These are phyloP conservation scores for Drosophila engyochracea DNA, from an alignment of 2,888 invertebrate species.

Conservation along the genomic window DNA sequence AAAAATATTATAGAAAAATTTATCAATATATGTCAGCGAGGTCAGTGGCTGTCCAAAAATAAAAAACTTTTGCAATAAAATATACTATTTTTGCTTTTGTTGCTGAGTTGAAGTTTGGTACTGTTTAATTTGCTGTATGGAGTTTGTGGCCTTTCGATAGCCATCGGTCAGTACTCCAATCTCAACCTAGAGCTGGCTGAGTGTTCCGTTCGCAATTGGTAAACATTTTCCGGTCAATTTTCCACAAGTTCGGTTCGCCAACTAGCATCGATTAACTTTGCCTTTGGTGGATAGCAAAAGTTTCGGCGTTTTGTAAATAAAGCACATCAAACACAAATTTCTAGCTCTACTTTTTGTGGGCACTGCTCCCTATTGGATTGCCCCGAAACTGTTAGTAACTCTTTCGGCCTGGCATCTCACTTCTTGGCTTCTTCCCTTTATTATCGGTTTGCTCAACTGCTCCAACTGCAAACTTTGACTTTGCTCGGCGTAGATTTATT, in stretches of 20 bases:
- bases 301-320: conserved; percentile 62
- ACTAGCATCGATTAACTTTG: conserved; percentile 76
- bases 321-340: conserved; percentile 53
- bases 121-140: conserved; percentile 63
- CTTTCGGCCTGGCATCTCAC: conserved; percentile 13
- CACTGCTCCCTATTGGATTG: background rate
- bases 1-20: conserved; percentile 19
- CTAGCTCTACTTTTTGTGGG: conserved; percentile 37
- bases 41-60: conserved; percentile 25
- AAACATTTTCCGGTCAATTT: conserved; percentile 80
- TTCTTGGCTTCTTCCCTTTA: conserved; percentile 30
- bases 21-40: conserved; percentile 63
- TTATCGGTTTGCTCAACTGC: conserved; percentile 40
- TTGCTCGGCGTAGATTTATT: conserved; percentile 34
- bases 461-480: conserved; percentile 33
- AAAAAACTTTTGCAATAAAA: conserved; percentile 62
- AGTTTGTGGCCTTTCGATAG: conserved; percentile 45
- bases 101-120: conserved; percentile 29
- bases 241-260: conserved; percentile 53
- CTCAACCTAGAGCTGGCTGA: conserved; percentile 37
- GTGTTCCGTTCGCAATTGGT: conserved; percentile 73
- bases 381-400: background rate
- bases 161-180: conserved; percentile 46
- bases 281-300: conserved; percentile 37
- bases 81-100: conserved; percentile 12